Conservation (phyloP, 2,113 vertebrate species). For the Thunnus thynnus region DNA sequence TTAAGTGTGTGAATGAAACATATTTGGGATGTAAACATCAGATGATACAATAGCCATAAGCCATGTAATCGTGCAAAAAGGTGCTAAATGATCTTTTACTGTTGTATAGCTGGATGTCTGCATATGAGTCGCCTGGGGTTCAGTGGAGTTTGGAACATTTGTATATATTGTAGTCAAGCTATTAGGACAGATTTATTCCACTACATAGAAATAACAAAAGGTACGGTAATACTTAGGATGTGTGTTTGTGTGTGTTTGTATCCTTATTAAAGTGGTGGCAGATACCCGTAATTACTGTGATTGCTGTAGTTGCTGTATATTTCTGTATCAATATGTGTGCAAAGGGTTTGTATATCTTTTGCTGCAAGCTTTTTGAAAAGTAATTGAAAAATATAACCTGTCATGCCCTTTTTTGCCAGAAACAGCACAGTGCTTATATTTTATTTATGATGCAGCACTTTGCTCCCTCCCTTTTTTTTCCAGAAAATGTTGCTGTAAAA, state of each 20-base stretch:
- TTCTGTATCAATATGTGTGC: slow-evolving; percentile 1
- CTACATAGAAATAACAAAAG: background rate
- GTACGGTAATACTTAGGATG: slow-evolving; percentile 14
- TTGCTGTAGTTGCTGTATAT: slow-evolving; percentile 15
- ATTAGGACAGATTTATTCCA: slow-evolving; percentile 1
- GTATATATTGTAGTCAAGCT: background rate
- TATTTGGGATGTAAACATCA: slow-evolving; percentile 1
- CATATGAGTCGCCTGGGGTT: slow-evolving; percentile 8
- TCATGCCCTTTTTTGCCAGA: slow-evolving; percentile 34
- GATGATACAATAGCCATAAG: background rate
- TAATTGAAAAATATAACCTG: slow-evolving; percentile 10
- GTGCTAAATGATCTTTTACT: background rate
- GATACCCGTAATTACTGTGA: background rate
- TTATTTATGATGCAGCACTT: slow-evolving; percentile 56
- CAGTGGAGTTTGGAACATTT: background rate
- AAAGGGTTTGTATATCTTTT: background rate
- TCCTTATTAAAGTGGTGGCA: slow-evolving; percentile 10
- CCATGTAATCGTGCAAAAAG: background rate
- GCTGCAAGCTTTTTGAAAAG: slow-evolving; percentile 16
- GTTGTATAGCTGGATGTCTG: background rate
- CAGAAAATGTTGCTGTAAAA: slow-evolving; percentile 42
- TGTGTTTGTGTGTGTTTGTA: slow-evolving; percentile 27
- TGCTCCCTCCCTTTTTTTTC: slow-evolving; percentile 1
- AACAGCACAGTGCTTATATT: slow-evolving; percentile 34
- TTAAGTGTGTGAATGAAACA: background rate